Base-by-base conservation (phyloP, 2,888 invertebrate genomes). In the Colletes collaris region DNA sequence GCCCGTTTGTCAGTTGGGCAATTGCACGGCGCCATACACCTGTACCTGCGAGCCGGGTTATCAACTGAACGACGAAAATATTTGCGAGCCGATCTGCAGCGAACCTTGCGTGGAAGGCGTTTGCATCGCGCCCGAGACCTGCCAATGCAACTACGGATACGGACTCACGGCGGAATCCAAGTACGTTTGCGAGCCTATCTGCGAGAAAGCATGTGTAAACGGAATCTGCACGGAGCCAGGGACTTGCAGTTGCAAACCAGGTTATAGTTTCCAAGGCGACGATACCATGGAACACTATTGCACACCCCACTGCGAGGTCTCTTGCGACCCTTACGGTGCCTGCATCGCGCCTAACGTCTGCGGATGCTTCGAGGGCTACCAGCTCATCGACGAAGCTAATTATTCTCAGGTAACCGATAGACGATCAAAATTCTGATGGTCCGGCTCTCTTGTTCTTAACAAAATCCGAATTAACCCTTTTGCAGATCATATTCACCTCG, bases 11-110 rank as follows among this genome's bases (percentile, higher is more conserved):
- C 93, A 94, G 5, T 53, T 55, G 40, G 93, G 94, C 82, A 93
- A 93, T 46, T 94, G 94, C 83, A 91, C 92, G 4, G 93, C 93
- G 2, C 94, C 94, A 2, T 94, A 95, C 83, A 91, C 89, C 0
- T 96, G 96, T 85, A 88, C 93, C n/a, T 96, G 95, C 88, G 92
- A 92, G 56, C 63, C 92, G 79, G 95, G 95, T 8, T 94, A n/a
- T 8, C 0, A 0, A 83, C 89, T 0, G 91, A 92, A 6, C 6
- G 19, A 0, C 6, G 0, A 90, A 92, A 46, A 5, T 44, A 2
- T 16, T 0, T 93, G 94, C 91, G 93, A 79, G 87, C 93, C 93
- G n/a, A 88, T 84, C 74, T 94, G 90, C 90, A 92, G 89, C 40
- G 76, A 85, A 59, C 81, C 86, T 3, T 91, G 91, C 66, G 27